Percentiles rank a stretch among this genome's conserved stretches.
These are phyloP conservation scores for Melangyna quadrimaculata DNA, from an alignment of 2,888 invertebrate genomes.

Conservation along the genomic window DNA sequence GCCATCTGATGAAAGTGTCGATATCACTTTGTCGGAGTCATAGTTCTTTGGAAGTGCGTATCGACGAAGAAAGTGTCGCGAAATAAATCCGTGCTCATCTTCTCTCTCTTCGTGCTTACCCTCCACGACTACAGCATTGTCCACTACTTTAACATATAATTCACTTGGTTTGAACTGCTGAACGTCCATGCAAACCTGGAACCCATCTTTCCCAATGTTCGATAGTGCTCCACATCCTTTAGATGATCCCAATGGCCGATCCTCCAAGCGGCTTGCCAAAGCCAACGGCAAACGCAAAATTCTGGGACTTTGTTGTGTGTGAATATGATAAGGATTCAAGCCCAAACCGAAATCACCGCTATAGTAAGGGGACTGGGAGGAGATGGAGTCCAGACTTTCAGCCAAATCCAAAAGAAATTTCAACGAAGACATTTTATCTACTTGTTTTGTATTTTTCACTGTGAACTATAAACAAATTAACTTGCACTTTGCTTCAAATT, in stretches of 20 bases:
- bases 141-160: slow-evolving; percentile 89
- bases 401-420: slow-evolving; percentile 41
- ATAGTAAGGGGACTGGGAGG: slow-evolving; percentile 16
- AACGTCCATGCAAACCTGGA: slow-evolving; percentile 87
- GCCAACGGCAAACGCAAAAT: neutral
- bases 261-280: neutral
- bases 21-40: slow-evolving; percentile 87
- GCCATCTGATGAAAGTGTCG: slow-evolving; percentile 89
- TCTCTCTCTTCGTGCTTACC: slow-evolving; percentile 89
- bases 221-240: neutral
- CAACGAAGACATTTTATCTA: slow-evolving; percentile 28
- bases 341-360: neutral
- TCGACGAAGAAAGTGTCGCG: slow-evolving; percentile 88
- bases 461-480: neutral
- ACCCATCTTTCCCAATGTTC: slow-evolving; percentile 83
- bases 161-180: slow-evolving; percentile 89
- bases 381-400: slow-evolving; percentile 33
- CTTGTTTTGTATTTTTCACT: neutral
- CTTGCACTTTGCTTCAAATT: neutral
- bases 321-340: slow-evolving; percentile 21
- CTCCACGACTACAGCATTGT: slow-evolving; percentile 87
- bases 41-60: slow-evolving; percentile 89
- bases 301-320: neutral
- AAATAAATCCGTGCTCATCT: slow-evolving; percentile 88
- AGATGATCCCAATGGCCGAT: neutral